phyloP scores from a whole-genome alignment of 2,113 vertebrate species.

The Alces alces region DNA sequence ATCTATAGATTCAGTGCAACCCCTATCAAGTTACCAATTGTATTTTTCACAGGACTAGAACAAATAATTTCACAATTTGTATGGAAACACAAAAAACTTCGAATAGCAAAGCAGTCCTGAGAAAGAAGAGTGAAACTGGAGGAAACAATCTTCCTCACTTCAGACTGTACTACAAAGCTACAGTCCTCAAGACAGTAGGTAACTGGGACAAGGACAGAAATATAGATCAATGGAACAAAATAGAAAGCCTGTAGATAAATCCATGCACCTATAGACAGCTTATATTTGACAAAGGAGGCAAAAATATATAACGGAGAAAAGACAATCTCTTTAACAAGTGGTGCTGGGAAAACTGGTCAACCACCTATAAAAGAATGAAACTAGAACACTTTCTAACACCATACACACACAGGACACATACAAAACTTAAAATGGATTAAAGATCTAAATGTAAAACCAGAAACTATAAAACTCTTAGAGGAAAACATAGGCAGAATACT shows the following conservation, averaged over 20 bases:
- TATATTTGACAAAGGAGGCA: too few relatives aligned
- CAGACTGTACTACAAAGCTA: not conserved
- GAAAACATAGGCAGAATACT: not conserved
- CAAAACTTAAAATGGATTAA: not conserved
- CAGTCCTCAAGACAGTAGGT: not conserved
- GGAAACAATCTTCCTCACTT: not conserved
- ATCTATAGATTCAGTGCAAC: not conserved
- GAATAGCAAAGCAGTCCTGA: not conserved
- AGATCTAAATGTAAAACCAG: not conserved
- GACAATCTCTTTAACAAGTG: not conserved
- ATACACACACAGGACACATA: not conserved
- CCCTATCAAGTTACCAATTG: not conserved
- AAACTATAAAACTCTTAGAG: not conserved
- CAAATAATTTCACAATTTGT: not conserved
- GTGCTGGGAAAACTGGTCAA: not conserved
- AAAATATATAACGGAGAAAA: not conserved
- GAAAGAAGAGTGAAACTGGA: not conserved
- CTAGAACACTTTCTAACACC: not conserved
- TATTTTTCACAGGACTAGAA: not conserved
- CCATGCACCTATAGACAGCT: not conserved
- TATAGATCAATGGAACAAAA: not conserved
- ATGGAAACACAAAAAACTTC: not conserved
- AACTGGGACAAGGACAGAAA: not conserved
- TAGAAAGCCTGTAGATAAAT: not conserved
- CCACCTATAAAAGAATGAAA: not conserved